phyloP scores from a whole-genome alignment of 2,113 vertebrate genomes.

The Stercorarius parasiticus region DNA sequence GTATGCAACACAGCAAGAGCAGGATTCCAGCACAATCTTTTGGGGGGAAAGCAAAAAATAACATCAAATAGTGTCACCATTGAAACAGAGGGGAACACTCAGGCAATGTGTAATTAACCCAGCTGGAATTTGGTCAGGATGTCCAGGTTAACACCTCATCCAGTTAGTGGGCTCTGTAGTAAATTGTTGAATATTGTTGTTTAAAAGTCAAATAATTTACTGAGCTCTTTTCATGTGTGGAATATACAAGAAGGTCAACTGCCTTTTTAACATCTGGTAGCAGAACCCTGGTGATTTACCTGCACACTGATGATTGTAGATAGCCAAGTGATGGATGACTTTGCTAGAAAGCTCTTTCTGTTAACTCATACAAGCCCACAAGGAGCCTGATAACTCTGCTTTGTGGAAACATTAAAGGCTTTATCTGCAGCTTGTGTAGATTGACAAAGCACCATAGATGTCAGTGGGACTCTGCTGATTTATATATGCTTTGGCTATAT shows the following conservation, averaged over 20 bases:
- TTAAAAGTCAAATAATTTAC: conserved; percentile 64
- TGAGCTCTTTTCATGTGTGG: conserved; percentile 54
- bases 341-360: conserved; percentile 29
- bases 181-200: conserved; percentile 51
- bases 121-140: conserved; percentile 38
- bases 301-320: conserved; percentile 26
- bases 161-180: neutral
- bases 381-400: conserved; percentile 23
- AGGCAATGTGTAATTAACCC: neutral
- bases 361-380: conserved; percentile 52
- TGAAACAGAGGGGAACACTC: neutral
- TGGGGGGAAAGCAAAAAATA: neutral
- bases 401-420: conserved; percentile 46
- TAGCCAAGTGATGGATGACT: conserved; percentile 46
- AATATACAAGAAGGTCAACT: conserved; percentile 66
- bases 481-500: neutral
- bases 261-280: conserved; percentile 68
- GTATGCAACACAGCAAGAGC: neutral
- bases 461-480: conserved; percentile 11
- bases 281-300: conserved; percentile 59
- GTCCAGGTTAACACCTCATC: conserved; percentile 52
- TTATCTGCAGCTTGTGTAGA: conserved; percentile 41
- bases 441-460: neutral
- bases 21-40: neutral
- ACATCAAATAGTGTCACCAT: neutral